Base-by-base conservation (phyloP, 2,113 vertebrate species). In the Oryzias javanicus region DNA sequence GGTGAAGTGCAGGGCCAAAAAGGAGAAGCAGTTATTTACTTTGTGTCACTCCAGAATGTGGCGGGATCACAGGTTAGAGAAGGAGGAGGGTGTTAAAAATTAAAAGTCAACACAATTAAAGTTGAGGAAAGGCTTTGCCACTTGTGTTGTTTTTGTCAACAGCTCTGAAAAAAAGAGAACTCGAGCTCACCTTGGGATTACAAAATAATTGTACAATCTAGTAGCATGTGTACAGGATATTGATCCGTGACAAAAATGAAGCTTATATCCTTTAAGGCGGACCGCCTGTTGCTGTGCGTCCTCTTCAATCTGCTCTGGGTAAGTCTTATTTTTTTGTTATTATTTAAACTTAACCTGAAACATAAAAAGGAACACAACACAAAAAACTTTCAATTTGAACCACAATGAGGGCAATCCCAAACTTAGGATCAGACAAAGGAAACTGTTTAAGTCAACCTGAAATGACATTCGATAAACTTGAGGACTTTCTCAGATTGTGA, bases 21-120 rank as follows among this genome's bases (percentile, higher is more conserved):
- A 79, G 73, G 72, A 89, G 85, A 88, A 89, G 87, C 67, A 74
- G 60, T 6, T 57, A 62, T 76, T 60, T 70, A 74, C 64, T 53
- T 45, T 67, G 72, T 74, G 55, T 49, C 58, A 74, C 48, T 51
- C 24, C 42, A 67, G 20, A 56, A 73, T 74, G 53, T 70, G 49
- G 52, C 5, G 35, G 14, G 64, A 60, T 47, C 69, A 79, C 64
- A 78, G 74, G 63, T 78, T 70, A 79, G 14, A n/a, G 40, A 44
- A 60, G 83, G 82, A 87, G 81, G 75, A 82, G 24, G 3, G 16
- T 51, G 7, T 55, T 53, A 54, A 25, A 70, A 82, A 87, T 84
- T 79, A 73, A 89, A 85, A 86, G 84, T 71, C 74, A 79, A 83
- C 83, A 80, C 27, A 55, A 45, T 72, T 47, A 47, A 64, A 51